A percentile compares a stretch with the other conserved stretches of the same genome.
phyloP scores from a whole-genome alignment of 2,113 vertebrate species.

The Cariama cristata region DNA sequence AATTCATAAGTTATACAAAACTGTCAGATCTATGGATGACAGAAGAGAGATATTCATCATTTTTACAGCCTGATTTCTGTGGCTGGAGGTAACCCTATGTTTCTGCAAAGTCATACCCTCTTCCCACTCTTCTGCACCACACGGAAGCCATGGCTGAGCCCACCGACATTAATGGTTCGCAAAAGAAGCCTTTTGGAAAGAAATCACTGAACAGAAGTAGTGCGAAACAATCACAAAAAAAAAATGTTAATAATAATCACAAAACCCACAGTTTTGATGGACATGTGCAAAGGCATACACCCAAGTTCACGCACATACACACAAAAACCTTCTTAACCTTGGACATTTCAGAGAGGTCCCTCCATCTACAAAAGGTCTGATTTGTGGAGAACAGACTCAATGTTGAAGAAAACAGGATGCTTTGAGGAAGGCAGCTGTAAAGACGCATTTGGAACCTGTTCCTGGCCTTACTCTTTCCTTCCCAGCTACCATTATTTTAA shows the following conservation, averaged over 20 bases:
- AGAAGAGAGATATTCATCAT: slow-evolving; percentile 47
- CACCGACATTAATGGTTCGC: background rate
- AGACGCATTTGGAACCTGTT: background rate
- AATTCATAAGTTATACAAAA: slow-evolving; percentile 59
- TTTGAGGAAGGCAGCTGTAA: background rate
- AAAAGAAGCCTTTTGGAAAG: background rate
- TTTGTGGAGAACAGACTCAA: background rate
- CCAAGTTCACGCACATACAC: background rate
- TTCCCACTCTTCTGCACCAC: background rate
- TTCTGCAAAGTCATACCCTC: slow-evolving; percentile 49
- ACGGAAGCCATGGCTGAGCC: background rate
- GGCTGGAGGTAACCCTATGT: background rate
- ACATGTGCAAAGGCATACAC: background rate
- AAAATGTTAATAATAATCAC: background rate
- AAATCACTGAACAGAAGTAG: background rate
- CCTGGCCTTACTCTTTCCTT: background rate
- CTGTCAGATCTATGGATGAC: slow-evolving; percentile 42
- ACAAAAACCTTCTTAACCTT: background rate
- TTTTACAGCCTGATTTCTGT: slow-evolving; percentile 54
- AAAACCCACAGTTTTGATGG: background rate
- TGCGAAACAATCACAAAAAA: background rate
- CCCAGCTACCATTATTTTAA: background rate
- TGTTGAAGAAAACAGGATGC: background rate
- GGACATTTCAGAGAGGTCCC: background rate
- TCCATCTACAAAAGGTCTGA: background rate